A percentile compares a stretch with the other conserved stretches of the same genome.
Evolutionary conservation across 2,888 invertebrate species (phyloP).

Genomic region (Tridacna gigas): DNA sequence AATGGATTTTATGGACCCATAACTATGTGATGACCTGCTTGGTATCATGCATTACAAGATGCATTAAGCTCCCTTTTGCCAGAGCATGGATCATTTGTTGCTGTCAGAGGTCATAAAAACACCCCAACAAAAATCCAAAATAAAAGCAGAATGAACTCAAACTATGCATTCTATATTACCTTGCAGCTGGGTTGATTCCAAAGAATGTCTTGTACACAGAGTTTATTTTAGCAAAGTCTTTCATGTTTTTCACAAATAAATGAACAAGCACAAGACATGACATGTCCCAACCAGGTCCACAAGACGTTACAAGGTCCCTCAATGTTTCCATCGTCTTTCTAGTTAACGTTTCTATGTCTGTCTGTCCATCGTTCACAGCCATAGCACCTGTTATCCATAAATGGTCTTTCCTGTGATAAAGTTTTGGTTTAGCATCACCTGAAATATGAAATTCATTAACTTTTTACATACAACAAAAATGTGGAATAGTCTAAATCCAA

Average conservation of each 20-base stretch:
- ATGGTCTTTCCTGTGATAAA: conserved; percentile 40
- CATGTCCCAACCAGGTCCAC: conserved; percentile 54
- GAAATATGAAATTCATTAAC: not conserved
- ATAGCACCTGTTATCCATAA: conserved; percentile 69
- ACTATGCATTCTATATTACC: conserved; percentile 65
- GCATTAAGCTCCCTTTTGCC: too few species aligned
- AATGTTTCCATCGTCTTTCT: conserved; percentile 64
- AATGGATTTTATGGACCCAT: too few species aligned
- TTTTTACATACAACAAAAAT: not conserved
- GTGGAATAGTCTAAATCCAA: too few species aligned
- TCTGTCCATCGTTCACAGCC: conserved; percentile 32
- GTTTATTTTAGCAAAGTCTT: conserved; percentile 91
- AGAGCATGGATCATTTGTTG: too few species aligned
- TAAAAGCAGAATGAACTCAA: too few species aligned
- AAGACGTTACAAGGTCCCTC: conserved; percentile 6
- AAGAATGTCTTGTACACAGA: conserved; percentile 91
- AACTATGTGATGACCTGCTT: too few species aligned
- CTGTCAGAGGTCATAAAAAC: too few species aligned
- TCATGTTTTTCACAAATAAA: conserved; percentile 93
- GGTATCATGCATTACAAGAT: too few species aligned
- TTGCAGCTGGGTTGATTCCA: conserved; percentile 90
- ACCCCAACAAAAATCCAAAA: too few species aligned
- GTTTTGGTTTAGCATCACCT: conserved; percentile 23
- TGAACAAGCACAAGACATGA: conserved; percentile 92
- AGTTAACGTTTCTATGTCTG: conserved; percentile 29